Conservation (phyloP, 2,113 vertebrate species). For the Chroicocephalus ridibundus region DNA sequence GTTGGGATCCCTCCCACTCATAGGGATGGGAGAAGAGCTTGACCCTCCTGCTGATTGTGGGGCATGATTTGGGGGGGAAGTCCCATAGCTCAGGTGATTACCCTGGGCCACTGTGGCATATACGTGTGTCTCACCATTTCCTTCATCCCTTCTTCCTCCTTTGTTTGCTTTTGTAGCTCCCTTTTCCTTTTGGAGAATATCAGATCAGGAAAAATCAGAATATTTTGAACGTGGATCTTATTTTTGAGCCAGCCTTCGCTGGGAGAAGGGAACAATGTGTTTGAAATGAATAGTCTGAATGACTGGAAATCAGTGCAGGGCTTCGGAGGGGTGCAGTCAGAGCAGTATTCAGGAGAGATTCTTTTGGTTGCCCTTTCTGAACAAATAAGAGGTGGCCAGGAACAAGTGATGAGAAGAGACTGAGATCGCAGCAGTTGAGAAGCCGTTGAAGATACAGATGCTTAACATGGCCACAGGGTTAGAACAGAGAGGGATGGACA, state of each 20-base stretch:
- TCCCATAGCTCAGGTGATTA: not conserved
- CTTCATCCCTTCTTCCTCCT: not conserved
- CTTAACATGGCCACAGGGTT: not conserved
- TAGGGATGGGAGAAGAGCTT: not conserved
- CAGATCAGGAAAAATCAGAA: not conserved
- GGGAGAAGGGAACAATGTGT: not conserved
- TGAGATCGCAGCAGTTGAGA: not conserved
- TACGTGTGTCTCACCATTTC: not conserved
- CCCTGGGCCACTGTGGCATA: not conserved
- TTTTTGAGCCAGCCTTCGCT: not conserved
- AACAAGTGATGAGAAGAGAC: not conserved
- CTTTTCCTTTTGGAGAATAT: not conserved
- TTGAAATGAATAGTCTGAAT: not conserved
- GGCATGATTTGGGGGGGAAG: not conserved
- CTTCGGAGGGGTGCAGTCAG: not conserved
- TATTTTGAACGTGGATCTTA: not conserved
- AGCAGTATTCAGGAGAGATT: not conserved
- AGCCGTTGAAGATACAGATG: fast-evolving
- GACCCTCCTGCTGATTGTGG: not conserved
- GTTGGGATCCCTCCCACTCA: not conserved
- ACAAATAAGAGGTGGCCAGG: not conserved
- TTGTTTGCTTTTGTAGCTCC: not conserved
- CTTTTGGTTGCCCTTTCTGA: not conserved
- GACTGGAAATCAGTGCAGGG: not conserved
- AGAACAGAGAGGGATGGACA: not conserved